Percentiles rank a stretch among this genome's conserved stretches.
phyloP scores from a whole-genome alignment of 2,888 invertebrate genomes.

The Hirudinaria manillensis region DNA sequence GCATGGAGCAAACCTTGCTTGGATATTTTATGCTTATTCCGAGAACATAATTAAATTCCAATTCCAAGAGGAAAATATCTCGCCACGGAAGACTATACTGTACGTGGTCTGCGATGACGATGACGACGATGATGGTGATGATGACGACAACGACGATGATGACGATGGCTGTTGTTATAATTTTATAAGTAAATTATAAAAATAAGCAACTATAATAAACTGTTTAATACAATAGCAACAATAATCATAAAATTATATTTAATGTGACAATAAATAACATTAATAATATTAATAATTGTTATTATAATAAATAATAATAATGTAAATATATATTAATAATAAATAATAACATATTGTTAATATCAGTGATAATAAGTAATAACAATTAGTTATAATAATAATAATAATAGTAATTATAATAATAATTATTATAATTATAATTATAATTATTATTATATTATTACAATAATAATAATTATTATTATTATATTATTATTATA shows the following conservation, averaged over 20 bases:
- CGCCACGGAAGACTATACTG: no score
- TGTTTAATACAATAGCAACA: neutral
- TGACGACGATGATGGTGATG: constrained; percentile 31
- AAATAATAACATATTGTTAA: neutral
- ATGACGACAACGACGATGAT: constrained; percentile 23
- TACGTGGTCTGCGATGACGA: no score
- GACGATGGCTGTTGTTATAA: constrained; percentile 24
- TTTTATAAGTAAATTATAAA: no score
- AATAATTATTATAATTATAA: constrained; percentile 3
- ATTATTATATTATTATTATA: neutral
- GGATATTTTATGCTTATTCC: no score
- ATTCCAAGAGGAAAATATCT: no score
- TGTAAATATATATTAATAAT: neutral
- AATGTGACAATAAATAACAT: neutral
- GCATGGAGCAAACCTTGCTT: no score
- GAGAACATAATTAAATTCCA: no score
- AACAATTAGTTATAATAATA: neutral
- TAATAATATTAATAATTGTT: neutral
- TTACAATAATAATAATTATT: neutral
- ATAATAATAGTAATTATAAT: neutral
- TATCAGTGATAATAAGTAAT: neutral
- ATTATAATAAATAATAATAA: neutral
- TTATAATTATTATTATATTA: neutral
- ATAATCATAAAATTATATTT: neutral
- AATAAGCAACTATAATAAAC: no score